phyloP scores from a whole-genome alignment of 2,888 invertebrate genomes.

The Thereva unica region DNA sequence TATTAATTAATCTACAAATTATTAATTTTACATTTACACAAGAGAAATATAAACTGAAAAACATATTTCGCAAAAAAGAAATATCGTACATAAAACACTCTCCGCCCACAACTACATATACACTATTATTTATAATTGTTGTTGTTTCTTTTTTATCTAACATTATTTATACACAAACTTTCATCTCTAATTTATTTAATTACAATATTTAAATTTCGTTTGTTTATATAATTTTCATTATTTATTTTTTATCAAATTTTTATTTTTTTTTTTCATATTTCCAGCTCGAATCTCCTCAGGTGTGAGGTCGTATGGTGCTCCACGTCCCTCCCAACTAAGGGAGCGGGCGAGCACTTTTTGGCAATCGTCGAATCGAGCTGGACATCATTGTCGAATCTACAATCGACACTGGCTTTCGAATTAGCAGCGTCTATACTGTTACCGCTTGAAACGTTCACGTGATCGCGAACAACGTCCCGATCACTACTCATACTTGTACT shows the following conservation, averaged over 20 bases:
- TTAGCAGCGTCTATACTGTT: slow-evolving; percentile 43
- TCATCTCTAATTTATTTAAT: neutral
- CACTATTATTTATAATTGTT: neutral
- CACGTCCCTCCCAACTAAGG: slow-evolving; percentile 73
- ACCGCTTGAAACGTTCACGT: slow-evolving; percentile 58
- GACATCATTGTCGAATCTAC: slow-evolving; percentile 18
- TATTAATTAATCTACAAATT: slow-evolving; percentile 23
- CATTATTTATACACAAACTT: neutral
- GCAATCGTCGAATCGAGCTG: slow-evolving; percentile 26
- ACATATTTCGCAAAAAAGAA: slow-evolving; percentile 25
- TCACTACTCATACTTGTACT: slow-evolving; percentile 13
- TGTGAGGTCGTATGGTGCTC: slow-evolving; percentile 59
- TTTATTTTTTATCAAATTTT: slow-evolving; percentile 15
- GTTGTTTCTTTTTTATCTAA: neutral
- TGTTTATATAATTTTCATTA: slow-evolving; percentile 5
- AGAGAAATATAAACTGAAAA: slow-evolving; percentile 13
- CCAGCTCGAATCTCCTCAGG: slow-evolving; percentile 70
- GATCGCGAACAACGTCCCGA: slow-evolving; percentile 36
- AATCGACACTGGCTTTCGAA: slow-evolving; percentile 10
- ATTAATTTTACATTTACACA: slow-evolving; percentile 34
- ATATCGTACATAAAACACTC: slow-evolving; percentile 27
- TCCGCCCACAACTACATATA: neutral
- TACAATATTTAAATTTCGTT: slow-evolving; percentile 4
- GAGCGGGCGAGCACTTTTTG: slow-evolving; percentile 58
- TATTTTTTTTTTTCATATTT: slow-evolving; percentile 46